These are phyloP conservation scores for Lysandra coridon DNA, from an alignment of 2,888 invertebrate species.

Conservation along the genomic window DNA sequence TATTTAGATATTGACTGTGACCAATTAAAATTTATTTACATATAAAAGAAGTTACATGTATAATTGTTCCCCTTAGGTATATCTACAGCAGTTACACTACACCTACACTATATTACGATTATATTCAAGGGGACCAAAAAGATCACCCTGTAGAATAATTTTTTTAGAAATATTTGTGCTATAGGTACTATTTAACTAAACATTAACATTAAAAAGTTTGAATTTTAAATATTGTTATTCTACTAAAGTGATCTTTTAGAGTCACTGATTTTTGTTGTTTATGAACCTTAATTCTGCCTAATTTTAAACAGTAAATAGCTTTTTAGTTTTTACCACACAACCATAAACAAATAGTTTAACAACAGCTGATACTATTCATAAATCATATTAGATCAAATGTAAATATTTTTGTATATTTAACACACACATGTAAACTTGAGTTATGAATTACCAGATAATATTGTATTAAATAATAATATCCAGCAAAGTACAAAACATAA, in stretches of 20 bases:
- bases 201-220: background rate
- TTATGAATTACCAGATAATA: background rate
- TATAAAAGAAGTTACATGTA: slow-evolving; percentile 50
- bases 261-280: background rate
- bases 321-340: slow-evolving; percentile 3
- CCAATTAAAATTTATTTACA: slow-evolving; percentile 51
- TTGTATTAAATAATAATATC: background rate
- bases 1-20: slow-evolving; percentile 3
- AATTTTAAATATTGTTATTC: background rate
- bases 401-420: background rate
- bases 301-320: background rate
- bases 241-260: slow-evolving; percentile 18
- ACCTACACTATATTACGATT: slow-evolving; percentile 43
- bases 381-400: background rate
- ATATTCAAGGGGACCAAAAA: slow-evolving; percentile 15
- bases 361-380: background rate
- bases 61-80: slow-evolving; percentile 77
- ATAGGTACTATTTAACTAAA: background rate
- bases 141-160: slow-evolving; percentile 10
- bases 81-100: slow-evolving; percentile 60
- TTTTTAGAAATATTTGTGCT: background rate
- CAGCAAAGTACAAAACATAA: background rate
- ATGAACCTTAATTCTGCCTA: slow-evolving; percentile 19
- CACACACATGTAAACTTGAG: background rate
- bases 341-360: slow-evolving; percentile 2